phyloP scores from a whole-genome alignment of 2,113 vertebrate species.

The Neolamprologus hecqui region DNA sequence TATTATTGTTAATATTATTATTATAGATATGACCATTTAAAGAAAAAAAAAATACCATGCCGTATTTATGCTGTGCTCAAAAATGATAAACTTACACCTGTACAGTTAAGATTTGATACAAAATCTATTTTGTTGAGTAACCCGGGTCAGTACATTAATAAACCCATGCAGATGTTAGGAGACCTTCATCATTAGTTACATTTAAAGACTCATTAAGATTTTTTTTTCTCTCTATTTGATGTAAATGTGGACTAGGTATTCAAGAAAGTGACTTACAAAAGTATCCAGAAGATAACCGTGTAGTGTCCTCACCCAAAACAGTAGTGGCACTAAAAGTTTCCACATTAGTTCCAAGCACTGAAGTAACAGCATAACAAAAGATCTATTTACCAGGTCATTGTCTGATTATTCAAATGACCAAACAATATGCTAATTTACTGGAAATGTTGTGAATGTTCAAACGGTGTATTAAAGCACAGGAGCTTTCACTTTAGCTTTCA shows the following conservation, averaged over 20 bases:
- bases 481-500: constrained; percentile 20
- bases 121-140: not conserved
- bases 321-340: not conserved
- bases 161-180: not conserved
- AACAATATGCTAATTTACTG: constrained; percentile 45
- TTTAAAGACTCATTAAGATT: not conserved
- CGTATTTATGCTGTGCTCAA: not conserved
- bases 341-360: not conserved
- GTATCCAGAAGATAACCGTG: not conserved
- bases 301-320: not conserved
- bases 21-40: not conserved
- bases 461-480: constrained; percentile 1
- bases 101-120: not conserved
- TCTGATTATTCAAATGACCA: constrained; percentile 3
- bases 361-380: not conserved
- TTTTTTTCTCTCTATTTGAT: not conserved
- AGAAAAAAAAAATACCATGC: not conserved
- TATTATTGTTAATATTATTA: not conserved
- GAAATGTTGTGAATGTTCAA: constrained; percentile 34
- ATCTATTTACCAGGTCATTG: not conserved
- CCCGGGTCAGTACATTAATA: not conserved
- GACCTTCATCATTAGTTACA: not conserved
- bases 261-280: not conserved
- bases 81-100: not conserved
- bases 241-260: not conserved